phyloP scores from a whole-genome alignment of 1,140 invertebrate genomes.

The Neocloeon triangulifer region DNA sequence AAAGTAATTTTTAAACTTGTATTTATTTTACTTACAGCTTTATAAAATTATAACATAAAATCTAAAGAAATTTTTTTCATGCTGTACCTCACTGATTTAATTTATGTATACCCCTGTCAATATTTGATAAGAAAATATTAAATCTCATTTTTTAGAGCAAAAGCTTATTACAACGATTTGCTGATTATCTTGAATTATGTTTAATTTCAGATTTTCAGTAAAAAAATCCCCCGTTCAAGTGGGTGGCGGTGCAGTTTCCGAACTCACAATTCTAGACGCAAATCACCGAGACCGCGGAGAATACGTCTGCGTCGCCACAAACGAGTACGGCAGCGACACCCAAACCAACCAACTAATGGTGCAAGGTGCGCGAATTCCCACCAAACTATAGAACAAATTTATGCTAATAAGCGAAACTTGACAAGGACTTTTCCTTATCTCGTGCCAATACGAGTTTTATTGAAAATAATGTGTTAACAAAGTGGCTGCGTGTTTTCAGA shows the following conservation, averaged over 20 bases:
- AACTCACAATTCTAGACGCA: conserved; percentile 20
- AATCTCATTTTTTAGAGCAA: no score
- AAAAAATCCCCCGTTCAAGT: conserved; percentile 10
- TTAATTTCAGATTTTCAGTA: conserved; percentile 10
- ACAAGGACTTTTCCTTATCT: no score
- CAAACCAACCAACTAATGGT: conserved; percentile 11
- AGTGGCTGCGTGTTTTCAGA: no score
- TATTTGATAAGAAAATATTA: no score
- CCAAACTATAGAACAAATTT: no score
- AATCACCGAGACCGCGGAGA: conserved; percentile 21
- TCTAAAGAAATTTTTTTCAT: no score
- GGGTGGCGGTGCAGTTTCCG: conserved; percentile 15
- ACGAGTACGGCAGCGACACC: conserved; percentile 22
- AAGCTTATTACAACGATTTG: no score
- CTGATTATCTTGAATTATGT: conserved; percentile 4
- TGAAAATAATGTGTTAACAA: no score
- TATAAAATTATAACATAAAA: not conserved
- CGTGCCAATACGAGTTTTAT: no score
- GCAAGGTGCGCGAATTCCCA: conserved; percentile 5
- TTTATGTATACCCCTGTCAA: no score
- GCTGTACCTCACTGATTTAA: no score
- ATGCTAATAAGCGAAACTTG: no score
- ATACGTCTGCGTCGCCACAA: conserved; percentile 25
- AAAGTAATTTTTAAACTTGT: not conserved
- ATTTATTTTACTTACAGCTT: not conserved